Percentiles rank a stretch among this genome's conserved stretches.
Evolutionary conservation across 2,888 invertebrate genomes (phyloP).

Genomic region (Xanthorhoe designata): DNA sequence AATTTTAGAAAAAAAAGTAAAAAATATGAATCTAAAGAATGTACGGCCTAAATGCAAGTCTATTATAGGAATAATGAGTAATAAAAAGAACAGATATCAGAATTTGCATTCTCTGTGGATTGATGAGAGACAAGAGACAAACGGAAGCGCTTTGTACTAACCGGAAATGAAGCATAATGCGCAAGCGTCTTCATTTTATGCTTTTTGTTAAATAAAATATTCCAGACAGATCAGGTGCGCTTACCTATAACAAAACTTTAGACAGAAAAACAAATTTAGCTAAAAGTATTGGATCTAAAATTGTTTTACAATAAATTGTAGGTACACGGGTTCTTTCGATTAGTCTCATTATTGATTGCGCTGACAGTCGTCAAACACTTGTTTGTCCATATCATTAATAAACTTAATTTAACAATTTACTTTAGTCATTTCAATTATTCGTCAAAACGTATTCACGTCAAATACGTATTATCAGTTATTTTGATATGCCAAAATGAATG

Average conservation of each 20-base stretch:
- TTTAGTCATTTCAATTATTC: no score
- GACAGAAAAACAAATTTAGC: not conserved
- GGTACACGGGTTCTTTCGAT: no score
- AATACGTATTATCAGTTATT: no score
- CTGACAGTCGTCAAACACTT: no score
- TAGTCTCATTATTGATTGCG: no score
- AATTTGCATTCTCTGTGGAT: slow-evolving; percentile 75
- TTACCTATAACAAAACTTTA: slow-evolving; percentile 27
- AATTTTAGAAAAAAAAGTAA: not conserved
- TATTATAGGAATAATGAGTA: slow-evolving; percentile 21
- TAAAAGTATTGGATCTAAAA: not conserved
- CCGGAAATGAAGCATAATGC: slow-evolving; percentile 80
- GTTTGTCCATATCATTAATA: no score
- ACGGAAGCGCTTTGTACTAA: slow-evolving; percentile 78
- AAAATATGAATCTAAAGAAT: not conserved
- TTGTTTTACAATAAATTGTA: no score
- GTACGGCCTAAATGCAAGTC: slow-evolving; percentile 9
- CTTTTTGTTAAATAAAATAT: slow-evolving; percentile 48
- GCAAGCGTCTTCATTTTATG: slow-evolving; percentile 64
- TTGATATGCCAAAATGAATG: no score
- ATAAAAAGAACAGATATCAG: slow-evolving; percentile 42
- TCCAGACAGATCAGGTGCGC: slow-evolving; percentile 49
- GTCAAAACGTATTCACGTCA: no score
- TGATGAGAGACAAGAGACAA: slow-evolving; percentile 78
- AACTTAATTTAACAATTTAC: no score